Evolutionary conservation across 2,797 vertebrate genomes (phyloP).

Genomic region (Staurois parvus): DNA sequence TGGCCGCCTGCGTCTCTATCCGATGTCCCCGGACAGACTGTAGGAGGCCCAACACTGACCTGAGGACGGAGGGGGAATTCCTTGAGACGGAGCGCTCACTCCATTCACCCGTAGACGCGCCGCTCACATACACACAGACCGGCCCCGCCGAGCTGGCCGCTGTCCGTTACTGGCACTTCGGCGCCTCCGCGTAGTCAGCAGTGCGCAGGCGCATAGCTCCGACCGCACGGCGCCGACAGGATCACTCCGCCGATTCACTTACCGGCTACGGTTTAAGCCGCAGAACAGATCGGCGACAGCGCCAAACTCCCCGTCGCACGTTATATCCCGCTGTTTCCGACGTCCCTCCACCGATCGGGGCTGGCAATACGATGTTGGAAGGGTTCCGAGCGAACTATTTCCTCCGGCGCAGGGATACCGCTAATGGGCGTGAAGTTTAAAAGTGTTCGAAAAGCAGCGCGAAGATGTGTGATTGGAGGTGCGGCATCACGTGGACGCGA

Average conservation of each 20-base stretch:
- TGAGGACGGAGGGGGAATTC: neutral
- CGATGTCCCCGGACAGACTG: neutral
- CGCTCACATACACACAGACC: neutral
- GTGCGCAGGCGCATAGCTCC: constrained; percentile 10
- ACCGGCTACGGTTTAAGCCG: neutral
- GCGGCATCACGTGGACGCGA: neutral
- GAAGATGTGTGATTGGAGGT: constrained; percentile 6
- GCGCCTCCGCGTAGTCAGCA: constrained; percentile 15
- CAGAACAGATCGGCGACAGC: neutral
- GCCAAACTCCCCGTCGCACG: neutral
- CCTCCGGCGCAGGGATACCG: constrained; percentile 23
- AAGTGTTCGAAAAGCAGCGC: constrained; percentile 53
- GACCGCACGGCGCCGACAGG: neutral
- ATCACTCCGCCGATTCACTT: constrained; percentile 47
- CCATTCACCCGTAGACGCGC: neutral
- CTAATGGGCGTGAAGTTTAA: constrained; percentile 24
- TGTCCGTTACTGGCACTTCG: constrained; percentile 43
- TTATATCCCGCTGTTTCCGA: neutral
- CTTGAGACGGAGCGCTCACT: neutral
- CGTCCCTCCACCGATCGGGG: neutral
- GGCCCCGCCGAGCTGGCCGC: neutral
- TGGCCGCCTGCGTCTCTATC: neutral
- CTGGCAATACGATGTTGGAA: no score
- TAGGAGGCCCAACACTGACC: constrained; percentile 17
- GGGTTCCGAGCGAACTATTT: constrained; percentile 34